phyloP scores from a whole-genome alignment of 1,140 invertebrate species.

The Drosophila sulfurigaster region DNA sequence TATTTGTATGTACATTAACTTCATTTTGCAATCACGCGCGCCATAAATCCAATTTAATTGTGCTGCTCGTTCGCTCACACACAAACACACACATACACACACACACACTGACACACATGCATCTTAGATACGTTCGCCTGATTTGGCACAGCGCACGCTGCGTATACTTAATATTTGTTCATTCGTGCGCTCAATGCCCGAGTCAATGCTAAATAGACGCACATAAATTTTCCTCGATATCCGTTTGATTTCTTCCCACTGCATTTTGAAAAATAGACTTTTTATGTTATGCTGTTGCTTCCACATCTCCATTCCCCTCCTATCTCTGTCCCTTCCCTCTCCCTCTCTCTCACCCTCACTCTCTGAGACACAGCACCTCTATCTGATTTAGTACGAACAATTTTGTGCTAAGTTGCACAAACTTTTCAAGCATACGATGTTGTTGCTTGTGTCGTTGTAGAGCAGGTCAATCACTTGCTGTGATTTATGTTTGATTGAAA shows the following conservation, averaged over 20 bases:
- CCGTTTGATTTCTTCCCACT: constrained; percentile 66
- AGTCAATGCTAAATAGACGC: constrained; percentile 77
- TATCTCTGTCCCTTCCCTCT: neutral
- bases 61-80: constrained; percentile 49
- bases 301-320: neutral
- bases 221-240: constrained; percentile 75
- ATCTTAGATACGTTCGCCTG: constrained; percentile 25
- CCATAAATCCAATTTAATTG: constrained; percentile 83
- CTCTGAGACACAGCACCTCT: neutral
- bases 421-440: constrained; percentile 9
- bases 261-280: constrained; percentile 78
- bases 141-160: constrained; percentile 58
- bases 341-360: neutral
- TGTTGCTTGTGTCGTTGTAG: neutral
- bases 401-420: constrained; percentile 58
- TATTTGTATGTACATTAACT: constrained; percentile 80
- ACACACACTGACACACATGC: constrained; percentile 18
- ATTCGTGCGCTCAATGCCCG: constrained; percentile 64
- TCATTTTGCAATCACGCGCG: constrained; percentile 79
- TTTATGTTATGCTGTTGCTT: constrained; percentile 65
- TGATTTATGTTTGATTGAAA: constrained; percentile 81
- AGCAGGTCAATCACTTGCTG: constrained; percentile 38
- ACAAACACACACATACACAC: constrained; percentile 15
- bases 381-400: constrained; percentile 70
- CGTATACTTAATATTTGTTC: constrained; percentile 80